phyloP scores from a whole-genome alignment of 1,140 invertebrate species.

The Pseudomyrmex flavicornis region DNA sequence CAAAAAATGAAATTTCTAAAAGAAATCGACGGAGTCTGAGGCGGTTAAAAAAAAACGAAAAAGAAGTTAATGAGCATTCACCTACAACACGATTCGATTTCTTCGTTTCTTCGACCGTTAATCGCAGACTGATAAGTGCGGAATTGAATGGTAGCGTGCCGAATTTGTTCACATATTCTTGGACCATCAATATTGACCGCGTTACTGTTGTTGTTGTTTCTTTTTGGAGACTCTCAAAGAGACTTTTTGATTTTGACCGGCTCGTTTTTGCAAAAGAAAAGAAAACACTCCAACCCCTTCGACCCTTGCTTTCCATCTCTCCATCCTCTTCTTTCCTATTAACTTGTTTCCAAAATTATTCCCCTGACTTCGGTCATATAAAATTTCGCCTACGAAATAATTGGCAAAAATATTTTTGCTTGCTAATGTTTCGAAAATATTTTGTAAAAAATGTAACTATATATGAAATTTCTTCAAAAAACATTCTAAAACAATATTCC shows the following conservation, averaged over 20 bases:
- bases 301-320: slow-evolving; percentile 10
- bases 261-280: neutral
- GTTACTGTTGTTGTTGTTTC: slow-evolving; percentile 69
- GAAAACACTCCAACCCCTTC: neutral
- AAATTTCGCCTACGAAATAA: slow-evolving; percentile 40
- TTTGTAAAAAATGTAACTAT: neutral
- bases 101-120: slow-evolving; percentile 69
- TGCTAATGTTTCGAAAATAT: neutral
- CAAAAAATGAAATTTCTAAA: neutral
- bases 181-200: slow-evolving; percentile 53
- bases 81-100: slow-evolving; percentile 63
- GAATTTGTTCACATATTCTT: slow-evolving; percentile 59
- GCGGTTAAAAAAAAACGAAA: neutral
- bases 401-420: slow-evolving; percentile 30
- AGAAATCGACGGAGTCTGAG: slow-evolving; percentile 17
- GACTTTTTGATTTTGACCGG: slow-evolving; percentile 52
- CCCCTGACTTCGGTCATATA: slow-evolving; percentile 28
- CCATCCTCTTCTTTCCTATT: neutral
- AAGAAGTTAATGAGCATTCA: slow-evolving; percentile 23
- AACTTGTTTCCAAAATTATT: neutral
- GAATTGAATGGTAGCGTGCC: slow-evolving; percentile 64
- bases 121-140: slow-evolving; percentile 62
- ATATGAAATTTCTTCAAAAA: neutral
- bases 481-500: slow-evolving; percentile 27
- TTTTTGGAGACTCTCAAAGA: slow-evolving; percentile 58